Base-by-base conservation (phyloP, 2,797 vertebrate species). In the Prionace glauca region DNA sequence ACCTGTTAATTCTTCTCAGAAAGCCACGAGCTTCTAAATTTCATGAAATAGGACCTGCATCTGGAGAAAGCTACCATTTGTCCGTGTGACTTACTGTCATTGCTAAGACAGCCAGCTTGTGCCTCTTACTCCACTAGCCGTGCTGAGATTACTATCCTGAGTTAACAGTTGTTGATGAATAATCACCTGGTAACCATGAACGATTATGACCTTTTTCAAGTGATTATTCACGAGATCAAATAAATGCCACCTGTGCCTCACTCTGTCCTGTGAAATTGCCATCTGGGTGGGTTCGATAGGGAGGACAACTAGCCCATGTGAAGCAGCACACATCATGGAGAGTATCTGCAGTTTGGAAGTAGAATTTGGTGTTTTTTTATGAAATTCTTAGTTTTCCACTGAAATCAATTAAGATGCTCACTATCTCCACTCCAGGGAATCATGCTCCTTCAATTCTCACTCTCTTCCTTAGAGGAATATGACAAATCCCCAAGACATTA, bases 141-240 rank as follows among this genome's bases (percentile, higher is more conserved):
- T 32, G 4, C 69, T 24, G 69, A 74, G 36, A 72, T 41, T 94
- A 69, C 69, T 50, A 36, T 29, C n/a, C 69, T 62, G 69, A 50
- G 71, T 41, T 69, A 94, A 94, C 3, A 29, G 69, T 69, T 11
- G 24, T 74, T 71, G 45, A 72, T 94, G 93, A 94, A 74, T 94
- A 74, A 94, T 94, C 71, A 94, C 69, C 93, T 94, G 69, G 93
- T 94, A 72, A 16, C 36, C 93, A 94, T 94, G 56, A 32, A 56
- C n/a, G 71, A 41, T 94, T 45, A 45, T 72, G 69, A 50, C 69
- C 50, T 26, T 74, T 94, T 94, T 71, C 69, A 94, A 74, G 93
- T 94, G 93, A 94, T 32, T 94, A 67, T 67, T 94, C 69, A 94
- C 50, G 69, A 94, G 92, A 72, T 94, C 41, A 94, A 94, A 94